phyloP scores from a whole-genome alignment of 1,140 invertebrate species.

The Planococcus citri region DNA sequence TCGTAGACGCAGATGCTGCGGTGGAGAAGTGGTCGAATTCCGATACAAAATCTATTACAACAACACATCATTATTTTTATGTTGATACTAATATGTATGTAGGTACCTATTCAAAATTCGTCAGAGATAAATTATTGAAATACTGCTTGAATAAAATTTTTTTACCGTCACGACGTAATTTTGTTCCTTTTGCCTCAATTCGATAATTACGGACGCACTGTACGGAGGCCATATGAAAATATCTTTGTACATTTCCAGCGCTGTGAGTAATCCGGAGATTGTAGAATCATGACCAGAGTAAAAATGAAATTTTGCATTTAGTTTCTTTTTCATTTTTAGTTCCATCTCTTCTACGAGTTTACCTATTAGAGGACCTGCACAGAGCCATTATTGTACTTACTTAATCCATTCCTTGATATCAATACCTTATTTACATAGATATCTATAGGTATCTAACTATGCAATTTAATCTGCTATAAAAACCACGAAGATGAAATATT shows the following conservation, averaged over 20 bases:
- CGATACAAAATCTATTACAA: slow-evolving; percentile 16
- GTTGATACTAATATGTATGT: neutral
- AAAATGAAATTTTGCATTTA: slow-evolving; percentile 30
- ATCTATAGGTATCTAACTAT: too few species aligned
- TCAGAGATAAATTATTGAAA: too few species aligned
- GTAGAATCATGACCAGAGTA: slow-evolving; percentile 62
- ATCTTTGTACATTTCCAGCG: slow-evolving; percentile 47
- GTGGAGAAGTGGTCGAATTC: slow-evolving; percentile 16
- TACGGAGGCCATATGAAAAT: slow-evolving; percentile 65
- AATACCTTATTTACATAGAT: too few species aligned
- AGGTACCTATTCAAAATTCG: too few species aligned
- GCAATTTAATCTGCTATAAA: too few species aligned
- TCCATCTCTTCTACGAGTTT: neutral
- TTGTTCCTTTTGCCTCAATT: slow-evolving; percentile 28
- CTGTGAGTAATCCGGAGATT: slow-evolving; percentile 4
- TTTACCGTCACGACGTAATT: slow-evolving; percentile 7
- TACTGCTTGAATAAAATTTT: too few species aligned
- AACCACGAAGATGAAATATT: too few species aligned
- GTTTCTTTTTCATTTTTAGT: neutral
- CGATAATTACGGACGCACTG: slow-evolving; percentile 52
- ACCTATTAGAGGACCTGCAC: neutral
- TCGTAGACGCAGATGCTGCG: slow-evolving; percentile 8
- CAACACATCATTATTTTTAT: neutral
- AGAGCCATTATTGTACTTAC: too few species aligned
- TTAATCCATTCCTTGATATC: too few species aligned